These are phyloP conservation scores for Graphium colonna DNA, from an alignment of 2,888 invertebrate genomes.

Conservation along the genomic window DNA sequence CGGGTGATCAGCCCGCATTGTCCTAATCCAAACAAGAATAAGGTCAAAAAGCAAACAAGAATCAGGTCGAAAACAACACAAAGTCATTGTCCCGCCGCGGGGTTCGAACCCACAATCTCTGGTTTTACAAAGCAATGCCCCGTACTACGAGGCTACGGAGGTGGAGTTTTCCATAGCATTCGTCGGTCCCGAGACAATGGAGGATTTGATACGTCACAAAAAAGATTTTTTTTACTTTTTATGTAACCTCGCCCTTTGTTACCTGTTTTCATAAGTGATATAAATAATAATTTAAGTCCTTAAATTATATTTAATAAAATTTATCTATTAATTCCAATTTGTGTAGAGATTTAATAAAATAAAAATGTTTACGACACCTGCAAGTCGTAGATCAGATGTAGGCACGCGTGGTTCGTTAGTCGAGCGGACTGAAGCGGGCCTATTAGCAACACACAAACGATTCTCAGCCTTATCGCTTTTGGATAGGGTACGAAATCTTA, in stretches of 20 bases:
- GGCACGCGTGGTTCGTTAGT: slow-evolving; percentile 31
- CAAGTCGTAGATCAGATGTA: slow-evolving; percentile 31
- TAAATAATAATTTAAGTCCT: not conserved
- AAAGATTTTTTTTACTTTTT: not conserved
- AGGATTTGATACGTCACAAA: too few relatives aligned
- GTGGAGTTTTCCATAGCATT: too few relatives aligned
- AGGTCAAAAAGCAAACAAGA: too few relatives aligned
- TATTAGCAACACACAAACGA: not conserved
- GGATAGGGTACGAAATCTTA: not conserved
- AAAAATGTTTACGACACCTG: slow-evolving; percentile 28
- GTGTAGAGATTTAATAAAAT: not conserved
- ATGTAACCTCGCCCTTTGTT: not conserved
- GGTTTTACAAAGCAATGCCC: too few relatives aligned
- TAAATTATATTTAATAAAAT: not conserved
- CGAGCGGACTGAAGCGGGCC: slow-evolving; percentile 13
- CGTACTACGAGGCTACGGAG: too few relatives aligned
- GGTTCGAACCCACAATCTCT: too few relatives aligned
- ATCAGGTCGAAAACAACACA: too few relatives aligned
- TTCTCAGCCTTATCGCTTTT: not conserved
- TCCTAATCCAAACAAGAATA: too few relatives aligned
- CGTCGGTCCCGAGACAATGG: too few relatives aligned
- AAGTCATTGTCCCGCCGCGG: too few relatives aligned
- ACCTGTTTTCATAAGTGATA: not conserved
- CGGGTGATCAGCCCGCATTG: too few relatives aligned
- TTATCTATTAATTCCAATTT: too few relatives aligned